Base-by-base conservation (phyloP, 2,113 vertebrate species). In the Cyanoramphus novaezelandiae region DNA sequence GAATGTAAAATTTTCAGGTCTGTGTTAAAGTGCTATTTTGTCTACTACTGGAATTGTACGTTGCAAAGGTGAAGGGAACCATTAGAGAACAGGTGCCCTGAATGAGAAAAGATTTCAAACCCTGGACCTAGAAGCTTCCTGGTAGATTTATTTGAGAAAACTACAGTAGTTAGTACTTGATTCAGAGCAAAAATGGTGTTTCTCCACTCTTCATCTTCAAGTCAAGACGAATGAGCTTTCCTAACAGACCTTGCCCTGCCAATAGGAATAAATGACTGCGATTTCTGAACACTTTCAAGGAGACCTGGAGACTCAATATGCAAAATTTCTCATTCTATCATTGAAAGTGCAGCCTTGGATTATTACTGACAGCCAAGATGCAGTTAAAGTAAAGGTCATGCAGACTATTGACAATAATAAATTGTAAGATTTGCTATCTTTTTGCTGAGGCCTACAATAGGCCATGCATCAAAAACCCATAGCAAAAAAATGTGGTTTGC, bases 261-360 rank as follows among this genome's bases (percentile, higher is more conserved):
- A 98, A 98, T 98, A 97, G 97, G 97, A 98, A 98, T 98, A 98
- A 98, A 98, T 98, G 98, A 97, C 97, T 96, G 90, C 97, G 98
- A 98, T 98, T 97, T 96, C 95, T 93, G 97, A 98, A 96, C 37
- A 27, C 95, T 98, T 97, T 98, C 98, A 98, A 98, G 98, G 98
- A 98, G 98, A 98, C 95, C 95, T 81, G 75, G 97, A 97, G 97
- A 98, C 95, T 98, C 98, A 98, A 96, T 98, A 98, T 98, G 98
- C 98, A 98, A 98, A 98, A 96, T 94, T 97, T 95, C 92, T 97
- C 97, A 97, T 98, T 98, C 97, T 98, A 97, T 98, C 98, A 98
- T 96, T 97, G 98, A 59, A 97, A 98, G 97, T 93, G 92, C 93
- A 97, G 96, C 98, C 97, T 98, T 98, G 97, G 97, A 98, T 98